phyloP scores from a whole-genome alignment of 2,888 invertebrate species.

The Geophilus truncorum region DNA sequence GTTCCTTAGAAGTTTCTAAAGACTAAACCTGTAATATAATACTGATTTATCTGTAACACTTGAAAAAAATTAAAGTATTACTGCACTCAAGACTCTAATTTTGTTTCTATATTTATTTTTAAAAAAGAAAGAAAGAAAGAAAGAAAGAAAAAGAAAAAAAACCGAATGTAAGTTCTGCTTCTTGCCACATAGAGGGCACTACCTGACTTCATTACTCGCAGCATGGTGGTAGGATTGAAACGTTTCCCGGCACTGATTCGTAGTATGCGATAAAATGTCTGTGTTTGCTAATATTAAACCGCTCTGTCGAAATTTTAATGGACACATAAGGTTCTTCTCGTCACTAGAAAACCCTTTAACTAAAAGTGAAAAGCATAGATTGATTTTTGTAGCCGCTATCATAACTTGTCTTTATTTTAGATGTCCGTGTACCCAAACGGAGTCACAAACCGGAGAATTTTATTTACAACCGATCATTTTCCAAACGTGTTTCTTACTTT shows the following conservation, averaged over 20 bases:
- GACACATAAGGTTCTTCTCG: neutral
- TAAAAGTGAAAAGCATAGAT: neutral
- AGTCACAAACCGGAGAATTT: neutral
- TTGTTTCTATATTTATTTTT: too few relatives aligned
- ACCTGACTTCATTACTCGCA: neutral
- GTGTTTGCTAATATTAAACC: neutral
- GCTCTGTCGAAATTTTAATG: neutral
- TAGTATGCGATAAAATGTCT: neutral
- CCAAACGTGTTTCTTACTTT: neutral
- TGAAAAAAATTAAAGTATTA: too few relatives aligned
- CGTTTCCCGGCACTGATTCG: neutral
- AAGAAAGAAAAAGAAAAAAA: too few relatives aligned
- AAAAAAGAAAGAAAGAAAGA: too few relatives aligned
- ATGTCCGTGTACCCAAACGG: neutral
- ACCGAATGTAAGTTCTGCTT: neutral
- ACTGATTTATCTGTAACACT: too few relatives aligned
- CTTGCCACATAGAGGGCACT: neutral
- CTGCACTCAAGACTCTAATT: too few relatives aligned
- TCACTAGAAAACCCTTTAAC: neutral
- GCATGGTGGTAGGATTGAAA: neutral
- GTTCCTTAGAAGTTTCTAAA: constrained; percentile 51
- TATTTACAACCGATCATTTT: neutral
- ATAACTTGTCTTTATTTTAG: neutral
- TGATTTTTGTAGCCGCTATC: neutral
- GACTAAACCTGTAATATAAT: too few relatives aligned